Conservation (phyloP, 1,140 invertebrate genomes). For the Drosophila suzukii region DNA sequence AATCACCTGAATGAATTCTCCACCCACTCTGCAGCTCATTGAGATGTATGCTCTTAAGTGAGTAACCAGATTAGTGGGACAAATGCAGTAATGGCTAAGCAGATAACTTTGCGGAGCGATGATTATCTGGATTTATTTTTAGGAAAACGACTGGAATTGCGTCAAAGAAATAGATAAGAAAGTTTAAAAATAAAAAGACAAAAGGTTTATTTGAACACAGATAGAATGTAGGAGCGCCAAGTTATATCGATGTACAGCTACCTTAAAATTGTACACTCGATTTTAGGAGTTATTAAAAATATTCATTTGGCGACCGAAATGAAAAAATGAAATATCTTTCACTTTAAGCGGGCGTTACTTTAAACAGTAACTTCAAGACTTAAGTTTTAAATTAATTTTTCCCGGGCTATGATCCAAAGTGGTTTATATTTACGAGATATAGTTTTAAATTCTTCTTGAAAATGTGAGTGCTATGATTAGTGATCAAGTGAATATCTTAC, state of each 20-base stretch:
- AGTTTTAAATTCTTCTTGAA: neutral
- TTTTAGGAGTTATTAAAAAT: neutral
- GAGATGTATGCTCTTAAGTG: neutral
- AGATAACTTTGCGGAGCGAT: slow-evolving; percentile 15
- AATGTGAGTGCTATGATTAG: neutral
- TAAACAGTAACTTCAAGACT: too few relatives aligned
- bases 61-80: slow-evolving; percentile 7
- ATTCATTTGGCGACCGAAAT: too few relatives aligned
- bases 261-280: neutral
- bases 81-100: slow-evolving; percentile 11
- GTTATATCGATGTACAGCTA: neutral
- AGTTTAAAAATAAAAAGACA: neutral
- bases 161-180: slow-evolving; percentile 36
- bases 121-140: slow-evolving; percentile 24
- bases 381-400: too few relatives aligned
- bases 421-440: neutral
- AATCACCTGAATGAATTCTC: slow-evolving; percentile 38
- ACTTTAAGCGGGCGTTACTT: too few relatives aligned
- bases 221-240: neutral
- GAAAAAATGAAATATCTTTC: too few relatives aligned
- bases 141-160: slow-evolving; percentile 16
- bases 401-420: too few relatives aligned
- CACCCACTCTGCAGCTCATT: slow-evolving; percentile 12
- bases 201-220: neutral
- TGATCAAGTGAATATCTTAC: neutral